Conservation (phyloP, 1,140 invertebrate species). For the Apis dorsata region DNA sequence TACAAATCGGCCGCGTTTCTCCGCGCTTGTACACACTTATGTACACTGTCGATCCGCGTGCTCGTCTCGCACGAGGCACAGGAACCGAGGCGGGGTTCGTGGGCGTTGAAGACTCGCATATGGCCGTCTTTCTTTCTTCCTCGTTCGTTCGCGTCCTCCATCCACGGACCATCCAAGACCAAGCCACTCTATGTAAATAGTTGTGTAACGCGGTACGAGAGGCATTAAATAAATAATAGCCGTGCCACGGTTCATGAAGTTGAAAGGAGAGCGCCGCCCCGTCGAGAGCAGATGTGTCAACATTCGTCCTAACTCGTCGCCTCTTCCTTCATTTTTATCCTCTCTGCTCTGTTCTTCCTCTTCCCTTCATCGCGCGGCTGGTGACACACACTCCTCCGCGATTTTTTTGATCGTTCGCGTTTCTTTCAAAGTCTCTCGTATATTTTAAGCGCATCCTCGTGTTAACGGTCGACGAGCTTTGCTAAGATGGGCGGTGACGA, state of each 20-base stretch:
- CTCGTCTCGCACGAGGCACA: not conserved
- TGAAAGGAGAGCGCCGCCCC: conserved; percentile 68
- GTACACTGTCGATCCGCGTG: conserved; percentile 7
- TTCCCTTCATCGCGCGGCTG: not conserved
- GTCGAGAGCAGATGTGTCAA: conserved; percentile 71
- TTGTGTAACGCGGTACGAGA: conserved; percentile 75
- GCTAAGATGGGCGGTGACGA: no score
- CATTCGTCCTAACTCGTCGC: conserved; percentile 56
- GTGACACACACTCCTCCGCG: no score
- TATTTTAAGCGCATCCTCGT: no score
- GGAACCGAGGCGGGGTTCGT: conserved; percentile 34
- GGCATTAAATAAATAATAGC: conserved; percentile 76
- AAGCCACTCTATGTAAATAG: conserved; percentile 72
- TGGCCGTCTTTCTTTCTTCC: conserved; percentile 57
- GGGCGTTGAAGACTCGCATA: conserved; percentile 68
- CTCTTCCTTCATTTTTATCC: conserved; percentile 40
- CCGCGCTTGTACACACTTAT: conserved; percentile 67
- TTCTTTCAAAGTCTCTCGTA: not conserved
- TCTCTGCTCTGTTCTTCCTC: not conserved
- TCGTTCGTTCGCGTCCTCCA: conserved; percentile 42
- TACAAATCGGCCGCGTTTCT: conserved; percentile 73
- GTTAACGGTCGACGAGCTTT: no score
- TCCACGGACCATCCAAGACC: conserved; percentile 51
- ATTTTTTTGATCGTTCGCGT: not conserved
- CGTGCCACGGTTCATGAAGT: conserved; percentile 65